A percentile compares a stretch with the other conserved stretches of the same genome.
Evolutionary conservation across 2,888 invertebrate genomes (phyloP).

Genomic region (Odontomyia ornata): DNA sequence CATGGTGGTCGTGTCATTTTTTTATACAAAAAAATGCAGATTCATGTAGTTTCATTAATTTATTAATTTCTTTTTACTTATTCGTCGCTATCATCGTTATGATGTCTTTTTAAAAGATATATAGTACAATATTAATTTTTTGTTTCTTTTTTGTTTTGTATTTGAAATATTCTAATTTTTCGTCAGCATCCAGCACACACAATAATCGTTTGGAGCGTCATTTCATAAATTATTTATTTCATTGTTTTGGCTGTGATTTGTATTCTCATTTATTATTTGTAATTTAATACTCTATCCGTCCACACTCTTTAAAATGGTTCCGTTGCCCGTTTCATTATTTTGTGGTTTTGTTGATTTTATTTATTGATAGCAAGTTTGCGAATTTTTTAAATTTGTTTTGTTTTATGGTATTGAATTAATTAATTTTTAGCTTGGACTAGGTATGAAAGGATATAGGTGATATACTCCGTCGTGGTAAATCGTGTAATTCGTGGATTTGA

Average conservation of each 20-base stretch:
- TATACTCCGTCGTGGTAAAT: constrained; percentile 61
- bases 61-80: constrained; percentile 10
- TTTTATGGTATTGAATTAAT: constrained; percentile 5
- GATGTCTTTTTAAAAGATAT: constrained; percentile 44
- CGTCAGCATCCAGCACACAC: not conserved
- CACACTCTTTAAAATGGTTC: not conserved
- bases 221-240: not conserved
- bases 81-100: constrained; percentile 33
- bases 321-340: not conserved
- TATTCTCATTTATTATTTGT: not conserved
- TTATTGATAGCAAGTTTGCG: constrained; percentile 7
- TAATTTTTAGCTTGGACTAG: constrained; percentile 49
- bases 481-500: constrained; percentile 29
- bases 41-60: too few relatives aligned
- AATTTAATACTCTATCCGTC: not conserved
- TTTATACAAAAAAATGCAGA: constrained; percentile 27
- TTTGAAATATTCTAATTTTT: not conserved
- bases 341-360: not conserved
- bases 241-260: not conserved
- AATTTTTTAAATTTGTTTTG: constrained; percentile 40
- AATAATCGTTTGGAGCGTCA: not conserved
- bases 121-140: constrained; percentile 34
- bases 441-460: constrained; percentile 64
- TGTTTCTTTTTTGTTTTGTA: not conserved
- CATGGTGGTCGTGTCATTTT: constrained; percentile 39